Percentiles rank a stretch among this genome's conserved stretches.
phyloP scores from a whole-genome alignment of 2,888 invertebrate species.

The Operophtera brumata region DNA sequence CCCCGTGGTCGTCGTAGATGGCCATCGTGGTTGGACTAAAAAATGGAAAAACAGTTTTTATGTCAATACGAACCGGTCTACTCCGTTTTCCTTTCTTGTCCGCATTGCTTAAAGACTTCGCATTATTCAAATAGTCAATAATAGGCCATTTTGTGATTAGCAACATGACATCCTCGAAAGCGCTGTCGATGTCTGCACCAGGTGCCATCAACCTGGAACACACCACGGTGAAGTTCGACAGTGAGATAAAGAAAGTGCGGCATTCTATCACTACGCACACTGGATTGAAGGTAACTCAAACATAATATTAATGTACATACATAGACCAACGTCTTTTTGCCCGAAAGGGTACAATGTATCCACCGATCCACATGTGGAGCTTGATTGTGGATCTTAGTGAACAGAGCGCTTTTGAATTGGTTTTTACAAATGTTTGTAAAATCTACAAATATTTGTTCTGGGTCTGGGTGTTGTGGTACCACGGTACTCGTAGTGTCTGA shows the following conservation, averaged over 20 bases:
- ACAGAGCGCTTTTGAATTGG: too few relatives aligned
- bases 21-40: too few relatives aligned
- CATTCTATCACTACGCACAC: slow-evolving; percentile 73
- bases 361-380: too few relatives aligned
- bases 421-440: slow-evolving; percentile 3
- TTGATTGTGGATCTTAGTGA: too few relatives aligned
- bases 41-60: too few relatives aligned
- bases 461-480: not conserved
- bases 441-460: not conserved
- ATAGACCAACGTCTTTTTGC: too few relatives aligned
- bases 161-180: slow-evolving; percentile 85
- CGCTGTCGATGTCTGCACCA: slow-evolving; percentile 91
- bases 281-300: slow-evolving; percentile 65
- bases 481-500: too few relatives aligned
- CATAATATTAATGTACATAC: too few relatives aligned
- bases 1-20: too few relatives aligned
- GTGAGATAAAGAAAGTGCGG: slow-evolving; percentile 76
- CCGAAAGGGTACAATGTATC: too few relatives aligned
- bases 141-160: slow-evolving; percentile 45
- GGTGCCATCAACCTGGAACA: slow-evolving; percentile 91
- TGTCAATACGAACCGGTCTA: not conserved
- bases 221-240: slow-evolving; percentile 85
- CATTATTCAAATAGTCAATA: not conserved
- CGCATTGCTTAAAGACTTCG: not conserved
- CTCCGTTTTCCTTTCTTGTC: not conserved